A percentile compares a stretch with the other conserved stretches of the same genome.
phyloP scores from a whole-genome alignment of 2,113 vertebrate species.

The Antechinus stuartii region DNA sequence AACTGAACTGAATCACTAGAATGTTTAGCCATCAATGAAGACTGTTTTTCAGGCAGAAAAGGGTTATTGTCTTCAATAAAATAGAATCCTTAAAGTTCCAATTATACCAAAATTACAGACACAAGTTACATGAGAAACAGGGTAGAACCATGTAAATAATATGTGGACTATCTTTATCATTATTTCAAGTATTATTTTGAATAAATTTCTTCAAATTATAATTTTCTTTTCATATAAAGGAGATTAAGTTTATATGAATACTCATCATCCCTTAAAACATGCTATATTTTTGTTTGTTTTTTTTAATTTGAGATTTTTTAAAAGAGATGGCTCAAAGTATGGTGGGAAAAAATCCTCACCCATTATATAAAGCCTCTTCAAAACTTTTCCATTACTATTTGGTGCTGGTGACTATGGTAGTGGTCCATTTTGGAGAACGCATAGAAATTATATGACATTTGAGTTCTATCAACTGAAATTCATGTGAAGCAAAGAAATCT shows the following conservation, averaged over 20 bases:
- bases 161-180: background rate
- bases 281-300: background rate
- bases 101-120: background rate
- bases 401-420: background rate
- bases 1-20: background rate
- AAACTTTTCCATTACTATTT: background rate
- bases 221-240: background rate
- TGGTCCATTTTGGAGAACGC: background rate
- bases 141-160: background rate
- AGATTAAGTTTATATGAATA: conserved; percentile 10
- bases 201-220: background rate
- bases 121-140: background rate
- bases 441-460: background rate
- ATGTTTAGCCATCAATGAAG: background rate
- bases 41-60: background rate
- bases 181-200: background rate
- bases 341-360: background rate
- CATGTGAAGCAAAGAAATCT: background rate
- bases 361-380: background rate
- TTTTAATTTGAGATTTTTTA: conserved; percentile 2
- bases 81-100: background rate
- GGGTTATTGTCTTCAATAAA: background rate
- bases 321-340: background rate
- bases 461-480: background rate
- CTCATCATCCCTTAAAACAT: conserved; percentile 23